A percentile compares a stretch with the other conserved stretches of the same genome.
phyloP scores from a whole-genome alignment of 2,888 invertebrate species.

The Bombylius discolor region DNA sequence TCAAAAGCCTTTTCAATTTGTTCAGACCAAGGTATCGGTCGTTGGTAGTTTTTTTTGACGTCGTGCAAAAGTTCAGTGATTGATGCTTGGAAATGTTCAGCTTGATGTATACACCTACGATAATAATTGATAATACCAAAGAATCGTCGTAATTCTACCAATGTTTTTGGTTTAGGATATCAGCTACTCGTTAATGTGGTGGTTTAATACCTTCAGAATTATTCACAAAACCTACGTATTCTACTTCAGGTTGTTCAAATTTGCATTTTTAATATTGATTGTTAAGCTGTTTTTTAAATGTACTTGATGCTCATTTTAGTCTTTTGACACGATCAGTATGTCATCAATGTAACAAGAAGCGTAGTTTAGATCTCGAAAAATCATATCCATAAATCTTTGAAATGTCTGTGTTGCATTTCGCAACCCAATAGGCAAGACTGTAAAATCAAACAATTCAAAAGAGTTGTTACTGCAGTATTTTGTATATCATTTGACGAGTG shows the following conservation, averaged over 20 bases:
- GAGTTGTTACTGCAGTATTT: no score
- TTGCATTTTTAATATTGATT: background rate
- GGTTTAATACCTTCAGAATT: background rate
- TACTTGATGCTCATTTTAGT: no score
- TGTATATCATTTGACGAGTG: slow-evolving; percentile 26
- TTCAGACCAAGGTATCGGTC: background rate
- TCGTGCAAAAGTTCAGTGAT: background rate
- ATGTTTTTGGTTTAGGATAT: background rate
- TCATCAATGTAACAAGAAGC: background rate
- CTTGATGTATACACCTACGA: no score
- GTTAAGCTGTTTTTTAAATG: background rate
- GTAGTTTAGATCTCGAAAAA: background rate
- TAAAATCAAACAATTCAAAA: background rate
- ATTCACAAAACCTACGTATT: background rate
- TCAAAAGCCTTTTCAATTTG: background rate
- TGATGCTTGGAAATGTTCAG: background rate
- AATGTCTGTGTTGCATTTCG: no score
- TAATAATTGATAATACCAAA: no score
- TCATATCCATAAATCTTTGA: background rate
- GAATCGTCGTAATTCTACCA: background rate
- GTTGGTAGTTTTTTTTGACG: background rate
- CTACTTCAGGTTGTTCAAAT: no score
- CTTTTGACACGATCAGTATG: no score
- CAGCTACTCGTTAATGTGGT: background rate
- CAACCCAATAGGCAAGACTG: background rate